These are phyloP conservation scores for Mycteria americana DNA, from an alignment of 2,797 vertebrate genomes.

Conservation along the genomic window DNA sequence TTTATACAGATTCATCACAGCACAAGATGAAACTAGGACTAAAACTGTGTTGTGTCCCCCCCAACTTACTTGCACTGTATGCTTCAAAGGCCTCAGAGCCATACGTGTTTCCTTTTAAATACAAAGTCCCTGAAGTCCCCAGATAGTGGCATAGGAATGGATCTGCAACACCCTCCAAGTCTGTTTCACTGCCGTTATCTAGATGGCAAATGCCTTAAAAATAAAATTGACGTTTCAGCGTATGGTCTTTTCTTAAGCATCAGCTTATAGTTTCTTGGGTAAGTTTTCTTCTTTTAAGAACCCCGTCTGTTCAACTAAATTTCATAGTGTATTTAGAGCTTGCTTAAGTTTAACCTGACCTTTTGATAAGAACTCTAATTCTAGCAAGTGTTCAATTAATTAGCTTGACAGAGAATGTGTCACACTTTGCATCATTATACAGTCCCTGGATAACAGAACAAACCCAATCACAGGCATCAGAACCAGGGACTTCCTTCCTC, in stretches of 20 bases:
- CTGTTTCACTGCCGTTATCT: conserved; percentile 88
- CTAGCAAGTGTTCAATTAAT: neutral
- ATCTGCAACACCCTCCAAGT: conserved; percentile 85
- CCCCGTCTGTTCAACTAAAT: neutral
- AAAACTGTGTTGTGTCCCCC: neutral
- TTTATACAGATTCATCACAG: neutral
- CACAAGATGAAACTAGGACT: neutral
- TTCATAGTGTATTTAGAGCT: neutral
- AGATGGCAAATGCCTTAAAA: conserved; percentile 85
- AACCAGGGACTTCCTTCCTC: neutral
- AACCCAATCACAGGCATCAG: neutral
- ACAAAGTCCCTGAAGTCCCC: conserved; percentile 79
- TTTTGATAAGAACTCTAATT: neutral
- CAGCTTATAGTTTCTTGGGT: neutral
- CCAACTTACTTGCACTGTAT: conserved; percentile 78
- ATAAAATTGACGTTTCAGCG: neutral
- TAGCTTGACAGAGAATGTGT: neutral
- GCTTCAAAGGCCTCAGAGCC: conserved; percentile 79
- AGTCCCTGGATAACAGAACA: neutral
- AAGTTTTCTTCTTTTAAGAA: neutral
- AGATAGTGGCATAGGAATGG: conserved; percentile 88
- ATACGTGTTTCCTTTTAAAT: conserved; percentile 79
- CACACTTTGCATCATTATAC: neutral
- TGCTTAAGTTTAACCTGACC: neutral
- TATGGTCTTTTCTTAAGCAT: neutral